phyloP scores from a whole-genome alignment of 1,140 invertebrate genomes.

The Heliconius melpomene region DNA sequence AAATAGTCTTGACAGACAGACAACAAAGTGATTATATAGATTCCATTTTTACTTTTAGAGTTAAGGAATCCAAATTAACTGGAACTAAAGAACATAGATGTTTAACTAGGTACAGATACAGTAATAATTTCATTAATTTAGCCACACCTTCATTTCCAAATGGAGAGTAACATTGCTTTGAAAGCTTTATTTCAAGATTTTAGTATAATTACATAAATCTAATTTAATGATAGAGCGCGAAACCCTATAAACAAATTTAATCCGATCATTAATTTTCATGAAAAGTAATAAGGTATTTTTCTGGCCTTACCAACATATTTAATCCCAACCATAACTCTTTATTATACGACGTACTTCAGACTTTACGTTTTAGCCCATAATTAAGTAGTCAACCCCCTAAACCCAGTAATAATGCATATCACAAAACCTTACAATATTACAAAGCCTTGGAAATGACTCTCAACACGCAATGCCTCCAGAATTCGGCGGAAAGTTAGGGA shows the following conservation, averaged over 20 bases:
- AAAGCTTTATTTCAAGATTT: background rate
- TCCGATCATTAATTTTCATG: constrained; percentile 13
- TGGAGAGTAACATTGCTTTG: too few relatives aligned
- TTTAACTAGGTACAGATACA: too few relatives aligned
- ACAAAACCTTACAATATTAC: constrained; percentile 17
- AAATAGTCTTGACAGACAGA: too few relatives aligned
- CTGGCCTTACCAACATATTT: constrained; percentile 24
- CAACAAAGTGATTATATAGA: too few relatives aligned
- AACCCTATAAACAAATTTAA: constrained; percentile 12
- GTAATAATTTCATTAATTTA: too few relatives aligned
- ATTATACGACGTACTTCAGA: constrained; percentile 32
- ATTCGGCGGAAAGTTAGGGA: too few relatives aligned
- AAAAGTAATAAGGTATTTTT: constrained; percentile 33
- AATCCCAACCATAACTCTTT: constrained; percentile 35
- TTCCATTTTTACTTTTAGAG: too few relatives aligned
- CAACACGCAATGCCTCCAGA: too few relatives aligned
- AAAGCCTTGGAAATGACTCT: constrained; percentile 28
- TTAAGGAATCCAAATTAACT: too few relatives aligned
- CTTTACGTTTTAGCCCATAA: constrained; percentile 34
- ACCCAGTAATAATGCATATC: constrained; percentile 22
- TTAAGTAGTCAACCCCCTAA: constrained; percentile 32
- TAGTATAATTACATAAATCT: background rate
- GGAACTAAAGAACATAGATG: too few relatives aligned
- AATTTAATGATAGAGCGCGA: background rate
- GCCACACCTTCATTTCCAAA: too few relatives aligned